Evolutionary conservation across 2,888 invertebrate genomes (phyloP), one percentile per base, ranked within the genome.

Genomic region (Sarcophaga variegata): DNA sequence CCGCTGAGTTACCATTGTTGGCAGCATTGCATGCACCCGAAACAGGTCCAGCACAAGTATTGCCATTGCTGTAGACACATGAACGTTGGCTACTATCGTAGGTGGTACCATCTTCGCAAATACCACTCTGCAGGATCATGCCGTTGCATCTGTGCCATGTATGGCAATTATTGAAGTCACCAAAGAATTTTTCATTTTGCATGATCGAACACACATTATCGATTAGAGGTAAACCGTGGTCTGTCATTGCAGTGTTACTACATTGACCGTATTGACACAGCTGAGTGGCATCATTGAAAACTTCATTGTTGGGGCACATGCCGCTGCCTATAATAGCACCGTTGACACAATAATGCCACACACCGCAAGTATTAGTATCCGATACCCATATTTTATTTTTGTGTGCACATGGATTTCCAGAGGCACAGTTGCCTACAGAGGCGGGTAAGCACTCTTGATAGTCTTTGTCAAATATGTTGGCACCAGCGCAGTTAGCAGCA

Each of bases 241-340:
- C 22, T 2, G 27, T 22, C 54, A 20, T 70, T 47, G 20, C 47
- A 37, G 37, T 37, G 37, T 37, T 6, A 47, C 20, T 5, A 69
- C 90, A 90, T 17, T 62, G 12, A 47, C 90, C 90, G 74, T 89
- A 85, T 17, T 81, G 10, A 49, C 90, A 90, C 14, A 63, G 3
- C 0, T 37, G 60, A 6, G 70, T 47, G 2, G 45, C 17, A 1
- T 25, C 1, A 25, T 64, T 1, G 70, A 90, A 90, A 17, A 88
- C 84, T 64, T 87, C 54, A 8, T 87, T 88, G 0, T 3, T 2
- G 3, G 62, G 54, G 59, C 91, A 91, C 0, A 14, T 69, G 1
- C 89, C 89, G 5, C 37, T 47, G 1, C 83, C 88, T 2, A 4
- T 10, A 64, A 85, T 84, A 0, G 20, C 17, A 4, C 86, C 83